Percentiles rank a stretch among this genome's conserved stretches.
phyloP scores from a whole-genome alignment of 2,888 invertebrate genomes.

The Alloplasta piceator region DNA sequence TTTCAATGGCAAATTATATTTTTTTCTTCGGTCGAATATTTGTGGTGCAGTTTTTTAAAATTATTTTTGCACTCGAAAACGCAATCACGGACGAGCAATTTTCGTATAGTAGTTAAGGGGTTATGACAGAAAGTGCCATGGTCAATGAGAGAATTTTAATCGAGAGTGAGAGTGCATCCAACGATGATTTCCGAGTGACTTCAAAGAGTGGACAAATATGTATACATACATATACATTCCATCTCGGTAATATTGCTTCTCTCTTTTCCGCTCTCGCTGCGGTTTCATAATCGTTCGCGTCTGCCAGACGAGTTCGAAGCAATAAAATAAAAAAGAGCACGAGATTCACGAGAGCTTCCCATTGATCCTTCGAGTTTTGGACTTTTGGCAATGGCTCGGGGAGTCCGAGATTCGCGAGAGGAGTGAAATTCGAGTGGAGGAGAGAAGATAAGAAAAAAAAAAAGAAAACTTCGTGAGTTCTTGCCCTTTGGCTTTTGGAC shows the following conservation, averaged over 20 bases:
- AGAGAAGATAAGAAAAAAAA: neutral
- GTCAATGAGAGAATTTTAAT: constrained; percentile 48
- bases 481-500: constrained; percentile 25
- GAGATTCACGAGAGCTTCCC: too few species aligned
- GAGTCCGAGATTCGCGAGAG: too few species aligned
- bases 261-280: constrained; percentile 10
- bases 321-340: neutral
- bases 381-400: too few species aligned
- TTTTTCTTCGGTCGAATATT: too few species aligned
- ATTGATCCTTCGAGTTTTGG: too few species aligned
- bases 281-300: constrained; percentile 53
- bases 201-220: constrained; percentile 10
- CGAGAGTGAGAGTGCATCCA: constrained; percentile 49
- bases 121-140: neutral
- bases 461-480: constrained; percentile 8
- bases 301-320: neutral
- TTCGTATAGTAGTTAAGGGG: neutral
- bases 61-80: neutral
- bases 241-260: constrained; percentile 23
- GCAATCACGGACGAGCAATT: neutral
- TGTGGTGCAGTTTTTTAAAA: too few species aligned
- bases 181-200: constrained; percentile 8
- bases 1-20: too few species aligned
- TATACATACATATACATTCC: constrained; percentile 16
- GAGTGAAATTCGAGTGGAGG: too few species aligned